Evolutionary conservation across 2,888 invertebrate genomes (phyloP).

Genomic region (Isotomurus palustris): DNA sequence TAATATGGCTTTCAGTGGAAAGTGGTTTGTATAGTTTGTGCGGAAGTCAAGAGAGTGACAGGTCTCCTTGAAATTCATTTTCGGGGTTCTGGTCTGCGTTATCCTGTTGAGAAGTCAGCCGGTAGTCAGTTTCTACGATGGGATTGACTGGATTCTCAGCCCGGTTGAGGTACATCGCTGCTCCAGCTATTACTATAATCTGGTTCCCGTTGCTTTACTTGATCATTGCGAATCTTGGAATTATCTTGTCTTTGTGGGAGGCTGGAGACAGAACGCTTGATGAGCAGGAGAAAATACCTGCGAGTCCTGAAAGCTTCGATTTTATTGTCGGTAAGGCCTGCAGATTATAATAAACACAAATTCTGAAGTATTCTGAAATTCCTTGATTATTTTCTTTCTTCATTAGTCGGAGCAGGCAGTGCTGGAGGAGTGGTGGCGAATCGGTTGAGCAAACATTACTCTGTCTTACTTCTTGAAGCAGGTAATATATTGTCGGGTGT

Average conservation of each 20-base stretch:
- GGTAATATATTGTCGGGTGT: constrained; percentile 4
- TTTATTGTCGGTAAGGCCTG: constrained; percentile 6
- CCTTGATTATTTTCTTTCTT: background rate
- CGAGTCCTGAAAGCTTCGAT: background rate
- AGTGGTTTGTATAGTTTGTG: no score
- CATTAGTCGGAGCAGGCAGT: constrained; percentile 9
- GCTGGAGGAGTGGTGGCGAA: constrained; percentile 5
- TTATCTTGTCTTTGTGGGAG: constrained; percentile 8
- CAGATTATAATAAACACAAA: background rate
- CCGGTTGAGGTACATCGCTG: background rate
- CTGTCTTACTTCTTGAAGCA: constrained; percentile 8
- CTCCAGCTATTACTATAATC: background rate
- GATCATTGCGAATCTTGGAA: background rate
- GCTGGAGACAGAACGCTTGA: constrained; percentile 3
- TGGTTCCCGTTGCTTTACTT: constrained; percentile 3
- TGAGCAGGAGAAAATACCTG: constrained; percentile 1
- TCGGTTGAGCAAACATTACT: background rate
- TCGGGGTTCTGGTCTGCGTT: no score
- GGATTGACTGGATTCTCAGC: background rate
- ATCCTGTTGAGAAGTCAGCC: no score
- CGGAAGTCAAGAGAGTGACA: no score
- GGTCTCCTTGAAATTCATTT: no score
- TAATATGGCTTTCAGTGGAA: no score
- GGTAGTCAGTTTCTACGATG: no score
- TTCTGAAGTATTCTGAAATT: background rate